phyloP scores from a whole-genome alignment of 2,797 vertebrate genomes.

The Sebastes oblongus region DNA sequence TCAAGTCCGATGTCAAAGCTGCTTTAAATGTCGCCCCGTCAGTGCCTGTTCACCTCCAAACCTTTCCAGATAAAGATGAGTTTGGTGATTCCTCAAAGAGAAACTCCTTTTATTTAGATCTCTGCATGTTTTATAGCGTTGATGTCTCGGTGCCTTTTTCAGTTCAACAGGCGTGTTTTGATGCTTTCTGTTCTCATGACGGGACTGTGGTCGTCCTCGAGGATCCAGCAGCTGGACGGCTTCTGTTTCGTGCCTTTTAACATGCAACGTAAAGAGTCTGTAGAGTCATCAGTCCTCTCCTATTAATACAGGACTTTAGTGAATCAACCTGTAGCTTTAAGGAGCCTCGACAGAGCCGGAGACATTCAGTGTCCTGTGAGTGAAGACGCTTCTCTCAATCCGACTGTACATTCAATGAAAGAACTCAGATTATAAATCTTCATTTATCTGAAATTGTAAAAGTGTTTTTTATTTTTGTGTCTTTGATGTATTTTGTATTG shows the following conservation, averaged over 20 bases:
- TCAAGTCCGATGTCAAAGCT: too few relatives aligned
- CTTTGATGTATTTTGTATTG: slow-evolving; percentile 17
- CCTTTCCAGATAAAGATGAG: not conserved
- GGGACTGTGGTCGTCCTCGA: slow-evolving; percentile 30
- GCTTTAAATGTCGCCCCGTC: too few relatives aligned
- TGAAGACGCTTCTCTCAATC: not conserved
- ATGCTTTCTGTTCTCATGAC: slow-evolving; percentile 40
- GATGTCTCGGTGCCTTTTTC: not conserved
- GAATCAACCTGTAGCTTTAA: not conserved
- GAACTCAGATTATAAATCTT: not conserved
- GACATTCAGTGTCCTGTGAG: not conserved
- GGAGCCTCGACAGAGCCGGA: not conserved
- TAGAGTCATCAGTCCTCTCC: not conserved
- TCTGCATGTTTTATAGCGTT: not conserved
- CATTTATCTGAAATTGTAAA: slow-evolving; percentile 22
- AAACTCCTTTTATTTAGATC: too few relatives aligned
- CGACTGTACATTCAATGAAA: not conserved
- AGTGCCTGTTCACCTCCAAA: not conserved
- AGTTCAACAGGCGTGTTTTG: not conserved
- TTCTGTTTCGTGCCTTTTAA: slow-evolving; percentile 26
- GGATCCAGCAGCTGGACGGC: slow-evolving; percentile 7
- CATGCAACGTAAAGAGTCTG: not conserved
- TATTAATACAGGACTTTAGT: not conserved
- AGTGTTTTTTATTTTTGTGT: slow-evolving; percentile 15
- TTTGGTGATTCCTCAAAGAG: too few relatives aligned